Evolutionary conservation across 2,888 invertebrate species (phyloP), one percentile per base, ranked within the genome.

Genomic region (Neocrepidodera transversa): DNA sequence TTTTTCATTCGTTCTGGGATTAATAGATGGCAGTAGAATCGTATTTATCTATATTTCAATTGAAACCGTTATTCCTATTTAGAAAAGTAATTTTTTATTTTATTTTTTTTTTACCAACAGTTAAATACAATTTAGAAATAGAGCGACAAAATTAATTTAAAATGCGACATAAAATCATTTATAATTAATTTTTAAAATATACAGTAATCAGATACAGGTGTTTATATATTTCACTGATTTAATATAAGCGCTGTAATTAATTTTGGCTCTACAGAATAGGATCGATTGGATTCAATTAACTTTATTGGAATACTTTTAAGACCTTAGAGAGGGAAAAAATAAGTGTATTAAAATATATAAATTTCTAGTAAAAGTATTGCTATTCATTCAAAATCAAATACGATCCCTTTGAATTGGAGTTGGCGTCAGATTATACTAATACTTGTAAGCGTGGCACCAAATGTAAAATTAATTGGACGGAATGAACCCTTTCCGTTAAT

Each of bases 401-500:
- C 55, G 23, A 26, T 54, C 51, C 60, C 51, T 50, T 23, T 11
- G 20, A 26, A 50, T 45, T 47, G 52, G 56, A 48, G 47, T 51
- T 51, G 28, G 52, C 50, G 47, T 17, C 60, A 60, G 52, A 66
- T 66, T 64, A 66, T 17, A 60, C 60, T 67, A 62, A 64, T 65
- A 61, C 64, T 66, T 66, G 68, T 67, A 63, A 58, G 58, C 63
- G 65, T 70, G 64, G 68, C 65, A 66, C 66, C 60, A 68, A 72
- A 78, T 77, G 71, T 68, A 71, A 73, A 76, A 78, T 77, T 79
- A 78, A 79, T 79, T 74, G 72, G 74, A 71, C 74, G 70, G 76
- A 78, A 79, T 78, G 78, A 79, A 79, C 78, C 78, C 79, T 78
- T 71, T 78, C 72, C 76, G 74, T 77, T 77, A 78, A 78, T 76